Evolutionary conservation across 2,888 invertebrate species (phyloP), one percentile per base, ranked within the genome.

Genomic region (Netelia inedita): DNA sequence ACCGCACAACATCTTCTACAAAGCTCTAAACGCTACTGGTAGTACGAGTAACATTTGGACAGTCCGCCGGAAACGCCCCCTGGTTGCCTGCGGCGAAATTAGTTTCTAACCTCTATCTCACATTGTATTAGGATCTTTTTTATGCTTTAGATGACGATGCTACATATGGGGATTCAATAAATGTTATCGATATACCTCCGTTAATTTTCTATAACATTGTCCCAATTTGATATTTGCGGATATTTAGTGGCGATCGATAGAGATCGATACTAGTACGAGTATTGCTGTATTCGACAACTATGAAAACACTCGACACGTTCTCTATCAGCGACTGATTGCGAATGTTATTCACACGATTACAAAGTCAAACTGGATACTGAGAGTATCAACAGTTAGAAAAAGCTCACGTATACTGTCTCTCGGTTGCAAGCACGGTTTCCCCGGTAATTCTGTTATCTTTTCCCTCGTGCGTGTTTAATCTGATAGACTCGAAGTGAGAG

Each of bases 381-480:
- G 59, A 28, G n/a, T 28, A 19, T n/a, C 16, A 23, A 28, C 21
- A 21, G 53, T 19, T 43, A 23, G 43, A 28, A 78, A 59, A 59
- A 41, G 19, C 16, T 50, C 2, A 28, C 8, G 6, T 19, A 11
- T 55, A 19, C 21, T 10, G 21, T 6, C 41, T 10, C 55, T 53
- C 5, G 74, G 16, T 65, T 43, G 19, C 41, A 14, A n/a, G n/a
- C 8, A 63, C 65, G 1, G 19, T 9, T n/a, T 11, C 53, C 35
- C 35, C 61, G 57, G 8, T 57, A 55, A 28, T 74, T 65, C 46
- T 35, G 46, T 76, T 76, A 76, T 80, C 80, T 55, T 35, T 28
- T 63, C 53, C 46, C 10, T 11, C 63, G 46, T 65, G 82, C 79
- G 65, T 76, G 84, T 72, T 19, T 43, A 46, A 82, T 79, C 74